phyloP scores from a whole-genome alignment of 1,140 invertebrate genomes.

The Trissolcus basalis region DNA sequence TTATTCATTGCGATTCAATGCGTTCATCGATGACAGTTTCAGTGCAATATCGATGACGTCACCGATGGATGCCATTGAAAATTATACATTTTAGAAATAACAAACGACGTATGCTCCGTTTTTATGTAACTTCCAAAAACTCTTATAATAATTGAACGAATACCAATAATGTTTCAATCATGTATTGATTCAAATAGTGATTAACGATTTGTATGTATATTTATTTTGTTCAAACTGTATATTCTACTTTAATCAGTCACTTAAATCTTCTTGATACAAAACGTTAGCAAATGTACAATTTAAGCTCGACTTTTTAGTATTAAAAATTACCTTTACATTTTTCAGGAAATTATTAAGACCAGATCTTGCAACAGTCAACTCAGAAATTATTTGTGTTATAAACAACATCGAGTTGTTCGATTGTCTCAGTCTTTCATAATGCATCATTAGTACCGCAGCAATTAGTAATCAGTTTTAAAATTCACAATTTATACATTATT shows the following conservation, averaged over 20 bases:
- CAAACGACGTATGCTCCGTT: too few relatives aligned
- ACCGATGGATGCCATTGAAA: not conserved
- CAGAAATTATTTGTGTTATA: constrained; percentile 4
- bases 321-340: constrained; percentile 12
- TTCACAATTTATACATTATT: too few relatives aligned
- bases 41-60: not conserved
- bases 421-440: constrained; percentile 37
- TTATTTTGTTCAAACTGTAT: too few relatives aligned
- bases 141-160: too few relatives aligned
- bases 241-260: too few relatives aligned
- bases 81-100: too few relatives aligned
- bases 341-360: constrained; percentile 40
- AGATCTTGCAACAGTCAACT: constrained; percentile 34
- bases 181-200: too few relatives aligned
- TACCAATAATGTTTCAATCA: too few relatives aligned
- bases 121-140: too few relatives aligned
- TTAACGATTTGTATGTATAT: too few relatives aligned
- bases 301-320: constrained; percentile 40
- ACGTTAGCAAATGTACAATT: not conserved
- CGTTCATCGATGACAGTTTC: not conserved
- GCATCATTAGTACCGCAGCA: constrained; percentile 1
- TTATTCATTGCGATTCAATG: not conserved
- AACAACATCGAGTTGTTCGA: constrained; percentile 8
- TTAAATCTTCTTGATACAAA: constrained; percentile 16
- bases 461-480: not conserved